Base-by-base conservation (phyloP, 23 tunicate genomes). In the Trididemnum clinides region DNA sequence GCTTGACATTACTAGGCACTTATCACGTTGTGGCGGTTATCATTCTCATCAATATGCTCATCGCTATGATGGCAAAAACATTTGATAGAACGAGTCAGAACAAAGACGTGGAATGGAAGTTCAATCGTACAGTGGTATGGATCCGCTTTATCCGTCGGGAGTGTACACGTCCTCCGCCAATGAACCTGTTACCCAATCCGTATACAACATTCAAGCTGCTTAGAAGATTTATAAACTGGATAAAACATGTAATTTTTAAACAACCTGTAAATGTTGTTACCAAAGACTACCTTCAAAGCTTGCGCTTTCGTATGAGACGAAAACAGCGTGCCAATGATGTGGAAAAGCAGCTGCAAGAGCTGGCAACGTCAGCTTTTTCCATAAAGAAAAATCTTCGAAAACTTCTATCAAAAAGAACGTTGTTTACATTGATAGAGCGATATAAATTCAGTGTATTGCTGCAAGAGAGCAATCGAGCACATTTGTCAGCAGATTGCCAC, bases 1-100 rank as follows among this genome's bases (percentile, higher is more conserved):
- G 80, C 1, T 28, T 37, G 0, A 33, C 76, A 1, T 39, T 87
- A 15, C 35, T 87, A 0, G 78, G 72, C 6, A 37, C 57, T 51
- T 94, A 94, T 44, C 90, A 89, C 85, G 90, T 94, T 21, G 71
- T 86, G 10, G 98, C 94, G 20, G 78, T 85, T 64, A 94, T 94
- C 31, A 91, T 94, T 15, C 51, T 94, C 77, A 39, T 94, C 32
- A 94, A 94, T 81, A 94, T 89, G 94, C 51, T 94, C 10, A 94
- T 94, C 51, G 98, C 98, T 4, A 94, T 94, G 98, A 94, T 94
- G 98, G 44, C 90, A 18, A 64, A 73, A 34, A 72, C 91, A 27
- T 94, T 78, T 58, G 98, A 94, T 6, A 84, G 57, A 2, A 94
- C 90, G 4, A 85, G 85, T 19, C 59, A 39, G 29, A 85, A 87